Evolutionary conservation across 2,797 vertebrate species (phyloP), one percentile per base, ranked within the genome.

Genomic region (Nannoperca australis): DNA sequence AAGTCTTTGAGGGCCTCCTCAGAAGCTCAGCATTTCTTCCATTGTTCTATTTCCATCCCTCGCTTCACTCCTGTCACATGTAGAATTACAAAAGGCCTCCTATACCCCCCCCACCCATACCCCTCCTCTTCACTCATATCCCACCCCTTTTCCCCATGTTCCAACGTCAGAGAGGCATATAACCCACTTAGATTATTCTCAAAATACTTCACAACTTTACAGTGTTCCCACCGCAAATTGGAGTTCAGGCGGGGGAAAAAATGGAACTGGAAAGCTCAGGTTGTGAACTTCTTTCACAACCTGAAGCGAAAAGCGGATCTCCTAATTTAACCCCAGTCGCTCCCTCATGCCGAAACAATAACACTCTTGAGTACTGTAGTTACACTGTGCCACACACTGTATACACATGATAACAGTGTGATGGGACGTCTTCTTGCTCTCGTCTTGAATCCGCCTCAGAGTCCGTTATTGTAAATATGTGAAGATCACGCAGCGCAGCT

Each of bases 11-110:
- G 93, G 91, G 93, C 87, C 92, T 92, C 88, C 91, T 95, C 93
- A 95, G 95, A 95, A 94, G 92, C 94, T 91, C 92, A 87, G 92
- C 91, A 93, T 93, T 93, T 94, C 94, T 94, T 93, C 95, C 94
- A 94, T 95, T 87, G 91, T 94, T 94, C 94, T 93, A 91, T 90
- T 92, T 86, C 87, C 91, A 95, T 92, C 93, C 85, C 87, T 92
- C 92, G 91, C 92, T 93, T 91, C 92, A 76, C 92, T 94, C 91
- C 94, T 94, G 93, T 94, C 93, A 94, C 93, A 93, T 94, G 94
- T 93, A 94, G 94, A 94, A 95, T 95, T 93, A 95, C 91, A 94
- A 92, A 93, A 94, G 92, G 88, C 86, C 91, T 87, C 87, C 91
- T 87, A 83, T 88, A 85, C 89, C 85, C 80, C 75, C 69, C 56